A percentile compares a stretch with the other conserved stretches of the same genome.
Conservation (phyloP, 2,113 vertebrate genomes). For the Casuarius casuarius region DNA sequence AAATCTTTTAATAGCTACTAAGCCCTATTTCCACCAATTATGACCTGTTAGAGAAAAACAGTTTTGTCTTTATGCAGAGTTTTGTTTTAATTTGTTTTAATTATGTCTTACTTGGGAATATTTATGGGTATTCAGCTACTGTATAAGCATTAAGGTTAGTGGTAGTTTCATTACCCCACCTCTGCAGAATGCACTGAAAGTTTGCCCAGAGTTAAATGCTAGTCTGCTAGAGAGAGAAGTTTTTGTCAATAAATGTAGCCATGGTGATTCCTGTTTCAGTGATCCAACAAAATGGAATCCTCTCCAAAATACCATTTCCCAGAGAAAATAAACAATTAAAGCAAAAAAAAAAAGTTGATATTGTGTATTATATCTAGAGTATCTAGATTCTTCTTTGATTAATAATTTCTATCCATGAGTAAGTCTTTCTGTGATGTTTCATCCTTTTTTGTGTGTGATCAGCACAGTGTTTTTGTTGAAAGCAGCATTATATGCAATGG, state of each 20-base stretch:
- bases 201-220: neutral
- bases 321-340: slow-evolving; percentile 17
- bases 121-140: neutral
- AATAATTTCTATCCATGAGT: neutral
- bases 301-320: neutral
- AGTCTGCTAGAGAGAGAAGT: neutral
- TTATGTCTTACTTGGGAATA: neutral
- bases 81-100: neutral
- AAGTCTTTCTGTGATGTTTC: neutral
- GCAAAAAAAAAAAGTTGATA: neutral
- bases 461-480: neutral
- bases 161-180: neutral
- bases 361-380: neutral
- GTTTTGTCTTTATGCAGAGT: neutral
- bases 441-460: neutral
- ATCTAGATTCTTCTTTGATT: neutral
- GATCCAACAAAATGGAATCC: slow-evolving; percentile 24
- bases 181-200: neutral
- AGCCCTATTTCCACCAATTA: neutral
- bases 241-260: neutral
- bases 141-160: neutral
- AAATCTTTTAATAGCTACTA: neutral
- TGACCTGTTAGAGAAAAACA: neutral
- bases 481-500: neutral
- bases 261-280: slow-evolving; percentile 44